Base-by-base conservation (phyloP, 2,797 vertebrate species). In the Labroides dimidiatus region DNA sequence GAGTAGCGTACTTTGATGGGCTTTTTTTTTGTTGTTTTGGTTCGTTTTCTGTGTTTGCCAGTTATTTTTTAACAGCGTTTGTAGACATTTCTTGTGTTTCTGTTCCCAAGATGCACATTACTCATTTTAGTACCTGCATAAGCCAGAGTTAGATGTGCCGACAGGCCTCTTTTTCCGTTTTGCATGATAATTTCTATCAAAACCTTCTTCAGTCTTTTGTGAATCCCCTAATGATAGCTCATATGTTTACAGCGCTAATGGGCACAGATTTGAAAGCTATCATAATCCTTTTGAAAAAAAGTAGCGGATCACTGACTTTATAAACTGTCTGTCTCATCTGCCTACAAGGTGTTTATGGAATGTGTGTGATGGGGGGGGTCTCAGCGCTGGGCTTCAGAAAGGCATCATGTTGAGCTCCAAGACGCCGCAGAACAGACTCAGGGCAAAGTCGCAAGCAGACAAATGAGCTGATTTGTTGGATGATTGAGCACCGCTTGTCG, bases 381-480 rank as follows among this genome's bases (percentile, higher is more conserved):
- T 57, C 55, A 45, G 56, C 21, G 47, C 56, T 44, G 55, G 63
- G 62, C 30, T 71, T 81, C 63, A 61, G 75, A 72, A 73, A 85
- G 73, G 71, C 68, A 55, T 37, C 57, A 62, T 0, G 27, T 71
- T 47, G 71, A 81, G 69, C 61, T 68, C 0, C 33, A 68, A 72
- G 80, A 72, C 66, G 77, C 54, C 2, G 17, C 27, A 3, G 75
- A 71, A 80, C 81, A 75, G 84, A 86, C 86, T 84, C 27, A 6
- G 66, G 79, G 80, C 84, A 86, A 89, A 86, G 82, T 86, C 84
- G 84, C 87, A 84, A 84, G 87, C 56, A 84, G 85, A 89, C 85
- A 89, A 89, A 87, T 87, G 74, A 85, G 75, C 69, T 89, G 84
- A 92, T 92, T 88, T 87, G 81, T 87, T 81, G 81, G 72, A 70